Evolutionary conservation across 2,888 invertebrate species (phyloP), one percentile per base, ranked within the genome.

Genomic region (Hypomecis atomaria): DNA sequence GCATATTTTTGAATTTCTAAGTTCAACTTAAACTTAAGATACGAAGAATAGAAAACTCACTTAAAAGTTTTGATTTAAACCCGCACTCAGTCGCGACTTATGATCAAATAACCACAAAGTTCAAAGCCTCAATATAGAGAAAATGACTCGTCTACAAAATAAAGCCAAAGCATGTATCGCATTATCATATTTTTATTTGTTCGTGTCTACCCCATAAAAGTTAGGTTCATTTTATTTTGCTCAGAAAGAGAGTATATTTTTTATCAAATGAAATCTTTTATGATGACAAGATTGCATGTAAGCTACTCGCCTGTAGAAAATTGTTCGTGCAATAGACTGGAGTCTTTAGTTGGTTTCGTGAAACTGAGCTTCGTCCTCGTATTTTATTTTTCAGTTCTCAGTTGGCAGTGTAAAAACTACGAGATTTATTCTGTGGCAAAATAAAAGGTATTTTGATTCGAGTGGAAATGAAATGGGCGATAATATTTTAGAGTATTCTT

Each of bases 221-320:
- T 34, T 48, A 6, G 3, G 11, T 8, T 37, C 11, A 37, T 37
- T 50, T 8, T 13, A 13, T 37, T 50, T 13, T 50, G 13, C 11
- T 50, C 37, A 8, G 37, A 50, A 37, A 11, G 8, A n/a, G 10
- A 50, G 45, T 23, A 37, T 47, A 33, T 33, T 45, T 45, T 47
- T 45, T 38, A 43, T 13, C 10, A 56, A 43, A 42, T 34, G 37
- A 55, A 59, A 44, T 53, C 6, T 53, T 13, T 48, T 33, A 56
- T 67, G 45, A 65, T 62, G 43, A 45, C 33, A 6, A 43, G 38
- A 49, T 66, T 23, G 65, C 67, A 67, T 65, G 67, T 62, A 49
- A 54, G 8, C 49, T 13, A 59, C 62, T 61, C 66, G 59, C 65
- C 40, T 4, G 36, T 59, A 45, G 55, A 38, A 48, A 49, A 61